Evolutionary conservation across 2,888 invertebrate species (phyloP).

Genomic region (Hoplodrina blanda): DNA sequence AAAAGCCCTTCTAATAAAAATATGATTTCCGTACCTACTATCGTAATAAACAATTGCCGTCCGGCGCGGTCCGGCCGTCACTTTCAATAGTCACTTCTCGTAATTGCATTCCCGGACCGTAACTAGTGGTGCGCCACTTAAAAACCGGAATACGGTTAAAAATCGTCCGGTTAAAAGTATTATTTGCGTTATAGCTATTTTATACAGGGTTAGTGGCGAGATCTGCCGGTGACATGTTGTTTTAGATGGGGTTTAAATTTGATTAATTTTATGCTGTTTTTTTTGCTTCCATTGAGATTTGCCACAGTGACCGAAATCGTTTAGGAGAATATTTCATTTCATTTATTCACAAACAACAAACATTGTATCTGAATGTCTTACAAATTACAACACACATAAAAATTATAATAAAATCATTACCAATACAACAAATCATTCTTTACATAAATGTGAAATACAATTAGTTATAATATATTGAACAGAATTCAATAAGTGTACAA

Average conservation of each 20-base stretch:
- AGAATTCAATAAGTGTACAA: too few relatives aligned
- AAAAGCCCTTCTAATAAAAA: slow-evolving; percentile 33
- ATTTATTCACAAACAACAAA: too few relatives aligned
- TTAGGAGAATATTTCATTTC: too few relatives aligned
- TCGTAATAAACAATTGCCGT: slow-evolving; percentile 38
- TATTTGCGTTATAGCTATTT: slow-evolving; percentile 48
- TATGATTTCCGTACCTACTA: slow-evolving; percentile 18
- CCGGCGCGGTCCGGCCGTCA: slow-evolving; percentile 13
- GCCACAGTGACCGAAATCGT: too few relatives aligned
- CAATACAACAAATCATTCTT: too few relatives aligned
- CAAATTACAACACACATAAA: too few relatives aligned
- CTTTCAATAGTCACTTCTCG: slow-evolving; percentile 49
- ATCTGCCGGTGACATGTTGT: slow-evolving; percentile 50
- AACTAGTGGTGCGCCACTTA: slow-evolving; percentile 52
- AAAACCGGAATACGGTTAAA: slow-evolving; percentile 53
- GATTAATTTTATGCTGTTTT: slow-evolving; percentile 44
- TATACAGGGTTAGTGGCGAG: slow-evolving; percentile 24
- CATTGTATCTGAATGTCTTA: too few relatives aligned
- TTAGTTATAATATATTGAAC: too few relatives aligned
- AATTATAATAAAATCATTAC: too few relatives aligned
- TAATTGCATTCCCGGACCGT: slow-evolving; percentile 54
- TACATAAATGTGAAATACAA: too few relatives aligned
- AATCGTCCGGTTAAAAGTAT: slow-evolving; percentile 41
- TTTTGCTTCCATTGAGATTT: not conserved
- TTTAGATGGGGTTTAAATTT: slow-evolving; percentile 44